Evolutionary conservation across 1,140 invertebrate genomes (phyloP).

Genomic region (Nymphalis io): DNA sequence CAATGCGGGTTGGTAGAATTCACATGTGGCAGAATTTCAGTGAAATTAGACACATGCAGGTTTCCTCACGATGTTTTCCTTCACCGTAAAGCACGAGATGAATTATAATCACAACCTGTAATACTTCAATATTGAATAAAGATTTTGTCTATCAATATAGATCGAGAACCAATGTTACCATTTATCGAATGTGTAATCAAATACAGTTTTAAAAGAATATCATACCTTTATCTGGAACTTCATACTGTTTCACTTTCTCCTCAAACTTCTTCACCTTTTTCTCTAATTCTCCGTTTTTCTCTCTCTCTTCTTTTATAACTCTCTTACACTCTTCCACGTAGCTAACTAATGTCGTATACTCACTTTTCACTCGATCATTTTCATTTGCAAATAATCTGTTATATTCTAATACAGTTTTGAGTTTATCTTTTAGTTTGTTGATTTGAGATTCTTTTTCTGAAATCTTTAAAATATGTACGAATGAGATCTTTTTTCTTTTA

Average conservation of each 20-base stretch:
- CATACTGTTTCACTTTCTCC: slow-evolving; percentile 67
- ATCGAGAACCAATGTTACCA: too few relatives aligned
- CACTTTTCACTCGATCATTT: slow-evolving; percentile 59
- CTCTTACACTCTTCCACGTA: slow-evolving; percentile 69
- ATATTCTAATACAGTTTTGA: slow-evolving; percentile 66
- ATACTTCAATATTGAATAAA: too few relatives aligned
- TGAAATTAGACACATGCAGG: too few relatives aligned
- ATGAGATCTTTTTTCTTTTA: neutral
- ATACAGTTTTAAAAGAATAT: neutral
- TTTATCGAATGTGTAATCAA: neutral
- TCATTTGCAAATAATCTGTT: slow-evolving; percentile 71
- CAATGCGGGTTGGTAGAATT: too few relatives aligned
- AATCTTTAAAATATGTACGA: slow-evolving; percentile 46
- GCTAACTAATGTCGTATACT: slow-evolving; percentile 54
- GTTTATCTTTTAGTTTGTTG: slow-evolving; percentile 66
- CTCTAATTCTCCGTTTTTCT: slow-evolving; percentile 53
- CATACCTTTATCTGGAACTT: slow-evolving; percentile 75
- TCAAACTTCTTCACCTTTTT: slow-evolving; percentile 67
- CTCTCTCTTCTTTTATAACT: slow-evolving; percentile 58
- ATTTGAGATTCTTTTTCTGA: slow-evolving; percentile 66
- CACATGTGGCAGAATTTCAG: too few relatives aligned
- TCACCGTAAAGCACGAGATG: too few relatives aligned
- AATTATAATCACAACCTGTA: too few relatives aligned
- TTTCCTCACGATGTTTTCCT: too few relatives aligned
- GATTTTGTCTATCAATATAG: too few relatives aligned